These are phyloP conservation scores for Hemicrepidius hirtus DNA, from an alignment of 2,888 invertebrate species.

Conservation along the genomic window DNA sequence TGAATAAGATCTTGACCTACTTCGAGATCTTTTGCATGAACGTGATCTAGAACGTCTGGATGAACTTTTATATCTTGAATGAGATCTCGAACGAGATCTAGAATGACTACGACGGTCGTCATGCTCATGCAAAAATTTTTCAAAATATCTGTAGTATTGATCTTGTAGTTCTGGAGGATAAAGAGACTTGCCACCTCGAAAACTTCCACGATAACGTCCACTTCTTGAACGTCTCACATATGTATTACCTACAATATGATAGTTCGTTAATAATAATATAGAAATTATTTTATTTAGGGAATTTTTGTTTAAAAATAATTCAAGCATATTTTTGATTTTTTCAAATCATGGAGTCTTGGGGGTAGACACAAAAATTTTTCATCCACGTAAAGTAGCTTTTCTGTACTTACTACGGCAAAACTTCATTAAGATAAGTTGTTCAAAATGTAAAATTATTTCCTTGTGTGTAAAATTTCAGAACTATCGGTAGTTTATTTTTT, in stretches of 20 bases:
- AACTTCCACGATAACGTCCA: slow-evolving; percentile 65
- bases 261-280: too few relatives aligned
- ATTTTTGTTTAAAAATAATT: too few relatives aligned
- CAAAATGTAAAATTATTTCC: too few relatives aligned
- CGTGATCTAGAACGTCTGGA: slow-evolving; percentile 58
- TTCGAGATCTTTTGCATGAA: slow-evolving; percentile 59
- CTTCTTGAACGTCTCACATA: slow-evolving; percentile 55
- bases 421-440: too few relatives aligned
- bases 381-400: too few relatives aligned
- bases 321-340: too few relatives aligned
- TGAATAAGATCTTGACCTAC: slow-evolving; percentile 53
- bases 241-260: slow-evolving; percentile 22
- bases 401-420: too few relatives aligned
- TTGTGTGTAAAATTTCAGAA: too few relatives aligned
- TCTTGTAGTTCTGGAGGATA: slow-evolving; percentile 67
- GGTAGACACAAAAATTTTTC: too few relatives aligned
- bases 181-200: slow-evolving; percentile 57
- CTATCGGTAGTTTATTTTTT: too few relatives aligned
- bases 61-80: slow-evolving; percentile 59
- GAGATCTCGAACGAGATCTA: slow-evolving; percentile 68
- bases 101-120: slow-evolving; percentile 72
- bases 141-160: slow-evolving; percentile 77
- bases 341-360: too few relatives aligned
- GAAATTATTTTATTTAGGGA: too few relatives aligned
- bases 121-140: slow-evolving; percentile 75